Percentiles rank a stretch among this genome's conserved stretches.
Conservation (phyloP, 2,797 vertebrate genomes). For the Poeciliopsis paucimaculata region DNA sequence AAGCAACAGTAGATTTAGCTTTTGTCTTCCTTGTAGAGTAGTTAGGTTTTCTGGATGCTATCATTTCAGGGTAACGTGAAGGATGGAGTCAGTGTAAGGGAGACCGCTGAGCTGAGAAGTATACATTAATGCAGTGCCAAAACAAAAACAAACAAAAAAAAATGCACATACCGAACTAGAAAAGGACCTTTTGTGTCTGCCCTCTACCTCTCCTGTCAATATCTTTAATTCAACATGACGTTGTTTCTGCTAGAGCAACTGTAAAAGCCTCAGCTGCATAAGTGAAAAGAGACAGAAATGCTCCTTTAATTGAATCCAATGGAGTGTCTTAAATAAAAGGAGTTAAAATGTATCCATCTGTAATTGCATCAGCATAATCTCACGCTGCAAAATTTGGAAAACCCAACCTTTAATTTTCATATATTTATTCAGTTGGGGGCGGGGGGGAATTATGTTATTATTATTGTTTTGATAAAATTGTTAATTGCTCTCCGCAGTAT, state of each 20-base stretch:
- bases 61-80: constrained; percentile 33
- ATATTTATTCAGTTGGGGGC: background rate
- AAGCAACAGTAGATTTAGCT: constrained; percentile 49
- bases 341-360: background rate
- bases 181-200: constrained; percentile 44
- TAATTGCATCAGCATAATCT: background rate
- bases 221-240: constrained; percentile 41
- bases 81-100: constrained; percentile 30
- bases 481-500: background rate
- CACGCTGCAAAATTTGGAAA: background rate
- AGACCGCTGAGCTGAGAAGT: constrained; percentile 74
- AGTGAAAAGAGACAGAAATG: constrained; percentile 41
- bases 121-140: constrained; percentile 64
- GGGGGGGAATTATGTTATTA: background rate
- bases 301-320: constrained; percentile 22
- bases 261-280: constrained; percentile 29
- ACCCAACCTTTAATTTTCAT: background rate
- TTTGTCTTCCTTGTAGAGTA: constrained; percentile 67
- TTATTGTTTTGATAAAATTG: background rate
- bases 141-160: background rate
- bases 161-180: constrained; percentile 30
- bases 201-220: constrained; percentile 64
- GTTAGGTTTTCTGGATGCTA: constrained; percentile 50
- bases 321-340: constrained; percentile 6
- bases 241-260: constrained; percentile 36